Conservation (phyloP, 92 coral and sea anemone species). For the Siderastrea siderea region DNA sequence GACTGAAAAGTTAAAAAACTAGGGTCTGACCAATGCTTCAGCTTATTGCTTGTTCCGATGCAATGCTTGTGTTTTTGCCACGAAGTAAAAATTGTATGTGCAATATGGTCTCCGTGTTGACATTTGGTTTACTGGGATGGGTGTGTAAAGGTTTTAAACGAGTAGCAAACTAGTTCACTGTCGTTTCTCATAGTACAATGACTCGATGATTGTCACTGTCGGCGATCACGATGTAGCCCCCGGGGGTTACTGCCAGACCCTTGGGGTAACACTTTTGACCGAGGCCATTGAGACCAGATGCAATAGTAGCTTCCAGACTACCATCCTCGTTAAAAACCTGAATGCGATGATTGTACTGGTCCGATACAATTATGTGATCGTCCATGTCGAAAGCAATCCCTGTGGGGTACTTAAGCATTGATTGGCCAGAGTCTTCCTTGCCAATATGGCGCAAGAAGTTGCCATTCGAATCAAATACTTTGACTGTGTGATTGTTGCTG, state of each 20-base stretch:
- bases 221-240: conserved; percentile 89
- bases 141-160: not conserved
- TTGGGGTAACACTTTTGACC: conserved; percentile 91
- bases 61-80: too few species aligned
- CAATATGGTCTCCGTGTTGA: too few species aligned
- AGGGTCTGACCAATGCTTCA: too few species aligned
- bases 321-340: conserved; percentile 87
- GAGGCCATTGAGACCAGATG: conserved; percentile 82
- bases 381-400: conserved; percentile 95
- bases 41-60: too few species aligned
- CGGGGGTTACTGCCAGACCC: conserved; percentile 93
- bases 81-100: too few species aligned
- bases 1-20: too few species aligned
- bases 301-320: conserved; percentile 69
- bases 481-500: conserved; percentile 93
- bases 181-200: conserved; percentile 67
- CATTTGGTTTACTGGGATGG: too few species aligned
- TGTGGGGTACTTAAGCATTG: conserved; percentile 93
- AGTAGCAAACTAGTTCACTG: not conserved
- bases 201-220: conserved; percentile 97
- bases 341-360: conserved; percentile 96
- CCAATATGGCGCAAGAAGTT: conserved; percentile 84
- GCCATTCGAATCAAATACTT: conserved; percentile 88
- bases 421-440: conserved; percentile 48
- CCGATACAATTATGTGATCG: conserved; percentile 95